Conservation (phyloP, 2,797 vertebrate genomes). For the Protonibea diacanthus region DNA sequence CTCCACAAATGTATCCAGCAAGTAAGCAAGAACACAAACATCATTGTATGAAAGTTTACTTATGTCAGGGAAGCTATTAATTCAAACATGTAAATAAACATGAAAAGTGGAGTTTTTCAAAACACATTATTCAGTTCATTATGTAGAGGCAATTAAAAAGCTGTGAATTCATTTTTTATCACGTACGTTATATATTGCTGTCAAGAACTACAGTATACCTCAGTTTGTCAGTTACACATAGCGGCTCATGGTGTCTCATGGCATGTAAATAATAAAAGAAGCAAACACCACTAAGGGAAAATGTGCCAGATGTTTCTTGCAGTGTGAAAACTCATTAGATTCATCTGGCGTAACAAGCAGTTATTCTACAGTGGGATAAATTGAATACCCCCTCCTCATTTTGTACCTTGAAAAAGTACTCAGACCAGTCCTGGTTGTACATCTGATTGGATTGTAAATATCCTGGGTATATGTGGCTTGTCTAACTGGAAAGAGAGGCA, state of each 20-base stretch:
- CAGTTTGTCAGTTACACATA: neutral
- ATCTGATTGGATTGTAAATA: constrained; percentile 4
- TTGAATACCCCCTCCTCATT: too few relatives aligned
- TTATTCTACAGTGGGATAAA: neutral
- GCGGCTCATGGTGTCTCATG: neutral
- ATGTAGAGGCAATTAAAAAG: neutral
- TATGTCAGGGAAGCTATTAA: neutral
- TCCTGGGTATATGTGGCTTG: neutral
- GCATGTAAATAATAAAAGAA: constrained; percentile 1
- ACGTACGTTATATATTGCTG: neutral
- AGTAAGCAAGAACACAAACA: neutral
- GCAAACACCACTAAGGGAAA: neutral
- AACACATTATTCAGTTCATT: neutral
- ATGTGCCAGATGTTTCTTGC: constrained; percentile 6
- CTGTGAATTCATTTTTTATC: neutral
- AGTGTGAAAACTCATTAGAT: constrained; percentile 10
- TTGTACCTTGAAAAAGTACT: neutral
- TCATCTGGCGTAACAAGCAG: neutral
- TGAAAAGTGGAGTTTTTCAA: neutral
- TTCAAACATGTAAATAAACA: neutral
- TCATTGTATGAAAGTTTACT: neutral
- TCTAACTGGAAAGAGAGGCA: neutral
- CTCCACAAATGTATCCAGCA: neutral
- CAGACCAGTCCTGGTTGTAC: neutral
- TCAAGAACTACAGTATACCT: neutral